Percentiles rank a stretch among this genome's conserved stretches.
phyloP scores from a whole-genome alignment of 2,797 vertebrate species.

The Sebastes diploproa region DNA sequence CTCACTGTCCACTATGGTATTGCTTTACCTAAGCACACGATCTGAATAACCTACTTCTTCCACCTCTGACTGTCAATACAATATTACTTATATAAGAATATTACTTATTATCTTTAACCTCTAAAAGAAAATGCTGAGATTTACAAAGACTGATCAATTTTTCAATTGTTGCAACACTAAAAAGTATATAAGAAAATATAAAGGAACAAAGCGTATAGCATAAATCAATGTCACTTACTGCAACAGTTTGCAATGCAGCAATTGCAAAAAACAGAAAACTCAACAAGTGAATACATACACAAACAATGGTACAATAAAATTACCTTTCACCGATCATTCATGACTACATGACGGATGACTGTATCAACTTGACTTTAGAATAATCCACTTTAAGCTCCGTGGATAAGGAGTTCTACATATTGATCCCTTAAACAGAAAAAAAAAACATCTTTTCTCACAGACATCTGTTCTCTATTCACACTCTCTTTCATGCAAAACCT shows the following conservation, averaged over 20 bases:
- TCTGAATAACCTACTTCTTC: too few relatives aligned
- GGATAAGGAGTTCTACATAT: neutral
- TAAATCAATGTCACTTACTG: neutral
- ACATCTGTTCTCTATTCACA: constrained; percentile 24
- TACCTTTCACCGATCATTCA: neutral
- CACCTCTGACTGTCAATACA: neutral
- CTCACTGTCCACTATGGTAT: too few relatives aligned
- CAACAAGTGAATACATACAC: neutral
- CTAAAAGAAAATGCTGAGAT: neutral
- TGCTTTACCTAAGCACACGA: too few relatives aligned
- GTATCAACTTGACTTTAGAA: neutral
- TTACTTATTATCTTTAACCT: neutral
- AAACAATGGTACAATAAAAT: neutral
- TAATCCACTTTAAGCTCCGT: neutral
- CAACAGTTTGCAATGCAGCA: neutral
- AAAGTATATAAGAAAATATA: neutral
- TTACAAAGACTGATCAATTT: neutral
- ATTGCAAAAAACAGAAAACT: neutral
- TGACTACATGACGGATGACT: neutral
- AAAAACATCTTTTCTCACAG: neutral
- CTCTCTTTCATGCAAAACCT: constrained; percentile 25
- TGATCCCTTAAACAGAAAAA: neutral
- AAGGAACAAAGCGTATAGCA: neutral
- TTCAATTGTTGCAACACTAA: neutral
- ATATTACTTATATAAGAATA: neutral